Evolutionary conservation across 2,113 vertebrate species (phyloP), one percentile per base, ranked within the genome.

Genomic region (Tachycineta bicolor): DNA sequence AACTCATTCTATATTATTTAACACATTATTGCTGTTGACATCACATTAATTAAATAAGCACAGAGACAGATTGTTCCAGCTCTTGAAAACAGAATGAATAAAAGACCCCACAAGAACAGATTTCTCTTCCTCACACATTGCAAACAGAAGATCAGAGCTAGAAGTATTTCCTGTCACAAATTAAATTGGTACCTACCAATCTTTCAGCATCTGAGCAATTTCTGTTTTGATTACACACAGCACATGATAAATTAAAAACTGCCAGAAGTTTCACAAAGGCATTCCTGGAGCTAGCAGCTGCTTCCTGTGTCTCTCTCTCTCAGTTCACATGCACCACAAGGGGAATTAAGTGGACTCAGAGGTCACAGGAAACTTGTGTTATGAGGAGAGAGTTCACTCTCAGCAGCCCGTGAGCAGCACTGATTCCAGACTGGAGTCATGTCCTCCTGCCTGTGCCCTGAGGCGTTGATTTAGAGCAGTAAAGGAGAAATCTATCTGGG

Each of bases 91-190:
- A 78, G 56, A 90, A 79, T 68, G 41, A 95, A 96, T 95, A 82
- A 87, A 96, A 94, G 92, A 95, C 92, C 86, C 29, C 83, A 95
- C 90, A 96, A 93, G 92, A 97, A 94, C 88, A 96, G 88, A 96
- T 92, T 96, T 95, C 95, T 92, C 73, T 88, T 83, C 83, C 86
- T 96, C 88, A 82, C 86, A 94, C 58, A 79, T 71, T 90, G 60
- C 83, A 92, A 96, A 94, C 63, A 94, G 41, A 62, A 90, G 73
- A 96, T 75, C 96, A 93, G 90, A 93, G 88, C 79, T 83, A 77
- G 68, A 95, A 93, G 89, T 93, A 95, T 93, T 94, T 94, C 90
- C 88, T 91, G 88, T 88, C 92, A 94, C 91, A 90, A 77, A 88
- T 91, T 94, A 82, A 93, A 85, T 83, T 90, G 64, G 75, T 96